A percentile compares a stretch with the other conserved stretches of the same genome.
Evolutionary conservation across 64 coral and sea anemone genomes (phyloP).

Genomic region (Platygyra sinensis): DNA sequence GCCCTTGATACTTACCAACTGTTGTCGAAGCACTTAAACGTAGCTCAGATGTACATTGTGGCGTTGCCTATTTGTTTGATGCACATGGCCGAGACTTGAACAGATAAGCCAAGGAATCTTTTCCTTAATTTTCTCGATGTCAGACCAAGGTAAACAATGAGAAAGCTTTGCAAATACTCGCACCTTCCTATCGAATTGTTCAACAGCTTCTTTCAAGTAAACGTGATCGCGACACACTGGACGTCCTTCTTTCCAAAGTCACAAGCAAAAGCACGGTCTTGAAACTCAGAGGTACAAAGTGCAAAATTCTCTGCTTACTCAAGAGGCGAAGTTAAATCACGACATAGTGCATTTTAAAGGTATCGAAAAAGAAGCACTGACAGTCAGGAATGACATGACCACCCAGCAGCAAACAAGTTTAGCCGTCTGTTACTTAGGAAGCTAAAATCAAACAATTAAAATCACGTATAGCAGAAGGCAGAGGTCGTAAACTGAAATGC

Average conservation of each 20-base stretch:
- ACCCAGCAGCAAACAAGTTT: slow-evolving; percentile 46
- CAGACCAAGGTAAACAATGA: slow-evolving; percentile 10
- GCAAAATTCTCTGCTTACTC: slow-evolving; percentile 16
- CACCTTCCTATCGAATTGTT: slow-evolving; percentile 40
- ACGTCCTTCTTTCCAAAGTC: slow-evolving; percentile 37
- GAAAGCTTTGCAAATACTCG: slow-evolving; percentile 24
- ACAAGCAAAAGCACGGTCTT: slow-evolving; percentile 31
- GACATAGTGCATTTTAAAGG: slow-evolving; percentile 4
- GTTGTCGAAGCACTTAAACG: slow-evolving; percentile 13
- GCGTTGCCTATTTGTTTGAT: slow-evolving; percentile 45
- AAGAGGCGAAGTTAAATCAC: slow-evolving; percentile 37
- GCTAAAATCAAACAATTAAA: slow-evolving; percentile 28
- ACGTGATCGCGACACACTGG: slow-evolving; percentile 30
- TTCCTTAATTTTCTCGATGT: slow-evolving; percentile 14
- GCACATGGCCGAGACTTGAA: slow-evolving; percentile 38
- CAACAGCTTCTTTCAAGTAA: slow-evolving; percentile 34
- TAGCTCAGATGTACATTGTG: slow-evolving; percentile 35
- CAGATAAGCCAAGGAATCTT: slow-evolving; percentile 31
- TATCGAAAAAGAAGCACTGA: slow-evolving; percentile 29
- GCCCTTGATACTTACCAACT: slow-evolving; percentile 30
- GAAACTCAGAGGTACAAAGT: slow-evolving; percentile 35
- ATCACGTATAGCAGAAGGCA: slow-evolving; percentile 42
- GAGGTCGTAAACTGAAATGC: slow-evolving; percentile 45
- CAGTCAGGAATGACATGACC: slow-evolving; percentile 44
- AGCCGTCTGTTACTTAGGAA: slow-evolving; percentile 15